Conservation (phyloP, 1,140 invertebrate species). For the Ostrea edulis region DNA sequence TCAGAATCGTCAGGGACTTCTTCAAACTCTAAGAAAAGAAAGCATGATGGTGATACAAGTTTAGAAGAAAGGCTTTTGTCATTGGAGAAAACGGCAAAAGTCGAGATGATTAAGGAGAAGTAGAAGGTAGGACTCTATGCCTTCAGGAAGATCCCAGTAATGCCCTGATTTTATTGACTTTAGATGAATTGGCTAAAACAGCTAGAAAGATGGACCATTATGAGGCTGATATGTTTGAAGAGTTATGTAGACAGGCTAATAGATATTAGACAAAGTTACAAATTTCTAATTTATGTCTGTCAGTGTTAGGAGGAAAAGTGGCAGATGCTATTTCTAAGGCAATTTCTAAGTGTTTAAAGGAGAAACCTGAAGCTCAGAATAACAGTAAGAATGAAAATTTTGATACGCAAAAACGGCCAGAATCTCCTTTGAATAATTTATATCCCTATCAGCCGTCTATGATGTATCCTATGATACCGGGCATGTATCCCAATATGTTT, state of each 20-base stretch:
- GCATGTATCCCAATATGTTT: neutral
- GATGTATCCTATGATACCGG: constrained; percentile 9
- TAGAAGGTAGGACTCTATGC: no score
- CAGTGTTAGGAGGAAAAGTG: constrained; percentile 45
- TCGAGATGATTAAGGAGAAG: no score
- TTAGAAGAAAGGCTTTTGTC: no score
- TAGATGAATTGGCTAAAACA: constrained; percentile 48
- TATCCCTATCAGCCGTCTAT: neutral
- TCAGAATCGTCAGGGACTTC: no score
- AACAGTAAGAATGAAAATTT: neutral
- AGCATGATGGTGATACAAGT: no score
- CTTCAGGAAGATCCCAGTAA: constrained; percentile 32
- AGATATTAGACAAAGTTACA: constrained; percentile 16
- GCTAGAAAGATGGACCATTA: constrained; percentile 15
- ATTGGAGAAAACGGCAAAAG: no score
- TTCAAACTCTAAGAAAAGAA: no score
- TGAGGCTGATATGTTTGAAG: constrained; percentile 51
- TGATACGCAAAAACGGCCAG: neutral
- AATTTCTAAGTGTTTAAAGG: constrained; percentile 38
- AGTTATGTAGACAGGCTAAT: constrained; percentile 51
- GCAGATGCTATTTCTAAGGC: constrained; percentile 39
- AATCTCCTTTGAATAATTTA: neutral
- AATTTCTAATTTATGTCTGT: constrained; percentile 45
- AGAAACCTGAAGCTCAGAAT: neutral
- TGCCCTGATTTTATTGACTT: constrained; percentile 44